These are phyloP conservation scores for Triplophysa rosa DNA, from an alignment of 2,113 vertebrate species.

Conservation along the genomic window DNA sequence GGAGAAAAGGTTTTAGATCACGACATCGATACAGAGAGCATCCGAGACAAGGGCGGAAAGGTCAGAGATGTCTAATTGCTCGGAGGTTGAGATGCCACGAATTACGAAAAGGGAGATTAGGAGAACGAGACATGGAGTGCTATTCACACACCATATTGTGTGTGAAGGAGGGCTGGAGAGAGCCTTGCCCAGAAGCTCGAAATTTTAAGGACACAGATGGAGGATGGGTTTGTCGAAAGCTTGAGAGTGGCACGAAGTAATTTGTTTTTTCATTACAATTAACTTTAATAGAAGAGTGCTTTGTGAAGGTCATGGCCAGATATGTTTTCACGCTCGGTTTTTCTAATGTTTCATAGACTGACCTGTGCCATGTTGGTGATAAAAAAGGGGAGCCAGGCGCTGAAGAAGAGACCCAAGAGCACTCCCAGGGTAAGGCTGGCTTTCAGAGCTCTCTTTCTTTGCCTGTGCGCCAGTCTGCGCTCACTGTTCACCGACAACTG, in stretches of 20 bases:
- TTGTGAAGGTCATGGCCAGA: not conserved
- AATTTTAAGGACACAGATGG: constrained; percentile 74
- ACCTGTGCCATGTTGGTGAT: constrained; percentile 92
- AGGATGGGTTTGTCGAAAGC: constrained; percentile 67
- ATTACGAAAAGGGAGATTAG: constrained; percentile 32
- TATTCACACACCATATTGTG: constrained; percentile 75
- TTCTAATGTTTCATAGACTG: constrained; percentile 54
- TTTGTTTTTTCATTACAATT: too few relatives aligned
- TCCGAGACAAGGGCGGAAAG: constrained; percentile 26
- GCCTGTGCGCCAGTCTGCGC: constrained; percentile 83
- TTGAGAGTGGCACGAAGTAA: constrained; percentile 62
- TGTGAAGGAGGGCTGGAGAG: constrained; percentile 64
- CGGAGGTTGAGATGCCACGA: constrained; percentile 12
- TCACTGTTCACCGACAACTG: constrained; percentile 74
- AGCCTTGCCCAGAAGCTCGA: constrained; percentile 51
- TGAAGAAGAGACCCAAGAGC: constrained; percentile 93
- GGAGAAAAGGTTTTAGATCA: constrained; percentile 23
- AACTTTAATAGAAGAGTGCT: too few relatives aligned
- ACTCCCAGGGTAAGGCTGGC: constrained; percentile 94
- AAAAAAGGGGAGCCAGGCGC: constrained; percentile 95
- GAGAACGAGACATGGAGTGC: constrained; percentile 14
- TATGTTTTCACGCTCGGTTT: not conserved
- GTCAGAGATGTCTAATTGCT: constrained; percentile 40
- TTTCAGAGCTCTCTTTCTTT: constrained; percentile 90
- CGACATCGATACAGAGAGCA: constrained; percentile 19